Percentiles rank a stretch among this genome's conserved stretches.
These are phyloP conservation scores for Cossypha caffra DNA, from an alignment of 2,797 vertebrate genomes.

Conservation along the genomic window DNA sequence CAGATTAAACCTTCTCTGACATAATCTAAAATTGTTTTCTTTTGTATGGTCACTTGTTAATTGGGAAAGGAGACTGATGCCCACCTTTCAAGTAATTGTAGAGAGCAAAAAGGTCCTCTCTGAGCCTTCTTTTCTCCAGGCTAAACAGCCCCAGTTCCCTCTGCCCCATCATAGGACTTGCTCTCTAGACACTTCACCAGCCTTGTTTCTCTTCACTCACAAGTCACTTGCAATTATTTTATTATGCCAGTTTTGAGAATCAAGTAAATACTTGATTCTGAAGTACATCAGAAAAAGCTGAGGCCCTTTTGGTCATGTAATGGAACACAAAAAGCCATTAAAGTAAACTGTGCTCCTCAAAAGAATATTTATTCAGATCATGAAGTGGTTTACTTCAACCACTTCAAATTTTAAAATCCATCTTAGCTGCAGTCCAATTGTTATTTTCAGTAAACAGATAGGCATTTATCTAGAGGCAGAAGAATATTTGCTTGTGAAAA, in stretches of 20 bases:
- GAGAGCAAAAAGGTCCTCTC: background rate
- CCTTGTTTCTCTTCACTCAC: background rate
- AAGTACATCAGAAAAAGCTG: background rate
- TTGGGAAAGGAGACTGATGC: background rate
- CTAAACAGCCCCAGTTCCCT: background rate
- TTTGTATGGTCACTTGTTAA: background rate
- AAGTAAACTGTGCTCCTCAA: background rate
- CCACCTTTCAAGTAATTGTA: background rate
- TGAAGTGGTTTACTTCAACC: background rate
- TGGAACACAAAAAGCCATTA: background rate
- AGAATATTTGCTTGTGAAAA: background rate
- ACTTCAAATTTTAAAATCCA: background rate
- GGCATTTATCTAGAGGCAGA: background rate
- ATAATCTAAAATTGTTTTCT: background rate
- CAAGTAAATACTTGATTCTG: background rate
- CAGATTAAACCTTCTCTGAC: background rate
- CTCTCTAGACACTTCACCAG: background rate
- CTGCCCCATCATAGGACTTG: rapidly evolving
- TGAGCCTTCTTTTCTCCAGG: background rate
- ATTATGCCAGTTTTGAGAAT: background rate
- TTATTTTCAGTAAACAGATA: background rate
- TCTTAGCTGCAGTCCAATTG: background rate
- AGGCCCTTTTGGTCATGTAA: background rate
- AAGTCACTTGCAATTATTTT: background rate
- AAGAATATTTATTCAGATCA: background rate